Evolutionary conservation across 2,797 vertebrate genomes (phyloP), one percentile per base, ranked within the genome.

Genomic region (Netta rufina): DNA sequence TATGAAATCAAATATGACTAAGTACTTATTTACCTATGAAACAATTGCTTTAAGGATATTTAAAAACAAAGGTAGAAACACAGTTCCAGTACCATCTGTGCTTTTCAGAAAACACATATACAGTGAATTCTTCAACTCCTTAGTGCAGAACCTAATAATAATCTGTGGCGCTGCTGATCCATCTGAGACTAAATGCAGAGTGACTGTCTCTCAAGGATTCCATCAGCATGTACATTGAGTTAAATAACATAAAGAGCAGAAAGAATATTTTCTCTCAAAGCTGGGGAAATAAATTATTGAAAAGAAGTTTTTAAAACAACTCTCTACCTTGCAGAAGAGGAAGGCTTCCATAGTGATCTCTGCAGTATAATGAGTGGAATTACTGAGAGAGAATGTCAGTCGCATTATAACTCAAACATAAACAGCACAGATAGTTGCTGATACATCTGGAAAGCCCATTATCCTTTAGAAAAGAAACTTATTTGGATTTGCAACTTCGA

Each of bases 201-300:
- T n/a, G 91, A 79, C 71, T 73, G 43, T 56, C 58, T 83, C 41
- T 84, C 56, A 76, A 90, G 54, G 28, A 92, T 92, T 91, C 87
- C 21, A 95, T 74, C 62, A 38, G 45, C 60, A 73, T 25, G 54
- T 64, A 90, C 11, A 76, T 19, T 64, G 82, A 93, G 91, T 93
- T 95, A 95, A 96, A 80, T 60, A 89, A 89, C 30, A 92, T 36
- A 43, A 78, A 85, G 30, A 85, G 64, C 19, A 81, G 75, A 93
- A 96, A 94, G 32, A 95, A 38, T 91, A 95, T 93, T 93, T 96
- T 93, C 39, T 90, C 58, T 82, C 54, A 85, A 88, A 88, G 36
- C 47, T 89, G 14, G 39, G 19, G 64, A 97, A 96, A 95, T 56
- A 94, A 33, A n/a, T 67, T 86, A 87, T 83, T 85, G 87, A 84